phyloP scores from a whole-genome alignment of 1,140 invertebrate species.

The Colletes latitarsis region DNA sequence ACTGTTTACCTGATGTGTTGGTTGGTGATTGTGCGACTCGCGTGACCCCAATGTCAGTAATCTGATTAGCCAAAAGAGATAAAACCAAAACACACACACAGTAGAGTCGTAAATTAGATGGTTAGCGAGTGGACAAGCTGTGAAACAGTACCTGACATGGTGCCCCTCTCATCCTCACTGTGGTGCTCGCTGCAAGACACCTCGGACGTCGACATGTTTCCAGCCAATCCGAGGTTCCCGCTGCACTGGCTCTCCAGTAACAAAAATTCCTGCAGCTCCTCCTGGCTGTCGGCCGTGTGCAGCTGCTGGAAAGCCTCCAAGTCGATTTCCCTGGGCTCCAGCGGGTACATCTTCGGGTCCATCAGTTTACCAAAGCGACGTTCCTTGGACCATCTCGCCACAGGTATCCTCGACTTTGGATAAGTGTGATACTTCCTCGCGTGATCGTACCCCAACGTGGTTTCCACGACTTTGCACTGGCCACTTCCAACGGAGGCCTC shows the following conservation, averaged over 20 bases:
- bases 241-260: constrained; percentile 85
- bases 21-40: constrained; percentile 54
- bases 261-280: constrained; percentile 86
- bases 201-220: constrained; percentile 79
- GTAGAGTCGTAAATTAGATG: constrained; percentile 4
- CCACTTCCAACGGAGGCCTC: constrained; percentile 80
- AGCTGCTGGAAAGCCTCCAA: constrained; percentile 83
- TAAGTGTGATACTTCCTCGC: constrained; percentile 81
- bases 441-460: constrained; percentile 58
- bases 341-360: constrained; percentile 80
- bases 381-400: constrained; percentile 69
- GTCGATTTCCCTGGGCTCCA: constrained; percentile 84
- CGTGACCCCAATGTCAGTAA: constrained; percentile 73
- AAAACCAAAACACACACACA: constrained; percentile 20
- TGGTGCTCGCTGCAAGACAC: constrained; percentile 64
- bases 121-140: constrained; percentile 32
- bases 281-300: constrained; percentile 84
- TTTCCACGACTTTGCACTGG: constrained; percentile 7
- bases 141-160: constrained; percentile 75
- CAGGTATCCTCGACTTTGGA: constrained; percentile 79
- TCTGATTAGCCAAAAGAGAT: constrained; percentile 69
- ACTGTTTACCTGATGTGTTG: constrained; percentile 59
- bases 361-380: constrained; percentile 68
- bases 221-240: constrained; percentile 79
- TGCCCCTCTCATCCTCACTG: constrained; percentile 73